These are phyloP conservation scores for Tokudaia muenninki DNA, from an alignment of 2,797 vertebrate genomes.

Conservation along the genomic window DNA sequence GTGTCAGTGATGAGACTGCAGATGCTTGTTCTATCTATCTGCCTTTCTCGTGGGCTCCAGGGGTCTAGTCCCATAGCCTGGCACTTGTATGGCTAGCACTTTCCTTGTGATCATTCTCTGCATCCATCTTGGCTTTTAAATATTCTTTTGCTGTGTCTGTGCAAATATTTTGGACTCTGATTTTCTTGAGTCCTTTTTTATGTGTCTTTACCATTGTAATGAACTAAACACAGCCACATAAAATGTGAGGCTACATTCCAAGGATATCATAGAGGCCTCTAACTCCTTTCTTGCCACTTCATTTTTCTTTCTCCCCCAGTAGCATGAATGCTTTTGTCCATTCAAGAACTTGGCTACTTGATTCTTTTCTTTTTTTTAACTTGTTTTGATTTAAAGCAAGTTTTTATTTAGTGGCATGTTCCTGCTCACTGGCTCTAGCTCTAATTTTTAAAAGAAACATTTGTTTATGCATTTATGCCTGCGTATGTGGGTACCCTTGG, in stretches of 20 bases:
- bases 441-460: neutral
- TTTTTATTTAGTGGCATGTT: neutral
- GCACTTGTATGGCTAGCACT: too few relatives aligned
- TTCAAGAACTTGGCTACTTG: too few relatives aligned
- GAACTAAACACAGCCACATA: neutral
- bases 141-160: neutral
- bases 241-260: neutral
- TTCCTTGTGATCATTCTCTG: neutral
- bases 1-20: neutral
- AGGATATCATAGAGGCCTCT: too few relatives aligned
- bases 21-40: neutral
- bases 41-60: neutral
- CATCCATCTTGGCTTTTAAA: neutral
- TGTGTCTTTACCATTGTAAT: neutral
- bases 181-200: too few relatives aligned
- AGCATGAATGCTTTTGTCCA: too few relatives aligned
- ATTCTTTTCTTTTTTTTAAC: neutral
- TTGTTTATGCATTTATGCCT: neutral
- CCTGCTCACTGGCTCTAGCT: neutral
- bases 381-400: conserved; percentile 22
- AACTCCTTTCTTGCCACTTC: too few relatives aligned
- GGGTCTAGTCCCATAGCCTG: neutral
- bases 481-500: neutral
- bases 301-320: too few relatives aligned
- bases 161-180: neutral